Evolutionary conservation across 2,888 invertebrate species (phyloP), one percentile per base, ranked within the genome.

Genomic region (Acrocyrtus sp.): DNA sequence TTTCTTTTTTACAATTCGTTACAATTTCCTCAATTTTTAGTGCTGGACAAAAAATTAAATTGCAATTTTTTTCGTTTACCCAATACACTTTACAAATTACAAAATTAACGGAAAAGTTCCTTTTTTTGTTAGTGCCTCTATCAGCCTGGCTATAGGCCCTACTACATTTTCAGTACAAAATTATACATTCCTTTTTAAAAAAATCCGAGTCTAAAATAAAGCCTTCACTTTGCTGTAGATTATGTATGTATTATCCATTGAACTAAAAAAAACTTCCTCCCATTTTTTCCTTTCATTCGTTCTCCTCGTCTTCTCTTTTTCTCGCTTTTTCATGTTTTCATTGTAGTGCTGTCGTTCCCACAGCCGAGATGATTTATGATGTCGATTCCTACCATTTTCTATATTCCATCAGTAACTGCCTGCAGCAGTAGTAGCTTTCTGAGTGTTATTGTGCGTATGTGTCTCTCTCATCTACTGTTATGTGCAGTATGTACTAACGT

Each of bases 371-470:
- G 81, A 81, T 79, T 78, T 74, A 81, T 81, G 61, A 65, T 73
- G 77, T 77, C 76, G 77, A 79, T 79, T 79, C 79, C 80, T 75
- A 77, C 80, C 79, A 78, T 78, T 81, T 80, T 80, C 77, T 74
- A 67, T 78, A 69, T 69, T 69, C 69, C 67, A 56, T 73, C 73
- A 73, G 60, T 67, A 61, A 62, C 61, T 57, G 70, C 70, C 70
- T 70, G 51, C 34, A 63, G 70, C 62, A 70, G 57, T 58, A 45
- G 29, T 39, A 43, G 53, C 34, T 63, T 51, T 63, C 34, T 27
- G 17, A 17, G 50, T 51, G 39, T 27, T 47, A 34, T 41, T 27
- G 45, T 61, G 34, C 39, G 47, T 48, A 61, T 29, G 48, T 29
- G n/a, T n/a, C n/a, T n/a, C n/a, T n/a, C n/a, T n/a, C n/a, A n/a